These are phyloP conservation scores for Molossus molossus DNA, from an alignment of 2,797 vertebrate genomes.

Conservation along the genomic window DNA sequence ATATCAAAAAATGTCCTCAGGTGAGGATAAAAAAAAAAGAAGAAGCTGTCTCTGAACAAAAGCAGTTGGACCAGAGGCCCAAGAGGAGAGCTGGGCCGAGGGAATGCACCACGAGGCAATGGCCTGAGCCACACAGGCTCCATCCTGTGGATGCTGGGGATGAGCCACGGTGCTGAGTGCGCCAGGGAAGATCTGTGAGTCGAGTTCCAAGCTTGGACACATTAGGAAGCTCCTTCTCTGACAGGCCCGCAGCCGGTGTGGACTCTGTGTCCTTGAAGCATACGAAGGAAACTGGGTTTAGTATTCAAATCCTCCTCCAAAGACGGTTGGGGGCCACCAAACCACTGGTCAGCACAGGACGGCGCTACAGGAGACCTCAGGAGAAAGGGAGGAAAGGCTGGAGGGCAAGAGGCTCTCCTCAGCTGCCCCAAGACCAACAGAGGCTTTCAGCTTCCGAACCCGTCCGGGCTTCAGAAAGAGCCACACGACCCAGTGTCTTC, in stretches of 20 bases:
- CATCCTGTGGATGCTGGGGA: slow-evolving; percentile 96
- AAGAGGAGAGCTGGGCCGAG: slow-evolving; percentile 90
- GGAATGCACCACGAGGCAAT: slow-evolving; percentile 93
- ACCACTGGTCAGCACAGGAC: slow-evolving; percentile 93
- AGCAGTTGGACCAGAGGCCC: slow-evolving; percentile 95
- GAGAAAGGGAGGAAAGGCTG: slow-evolving; percentile 95
- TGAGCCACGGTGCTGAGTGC: slow-evolving; percentile 94
- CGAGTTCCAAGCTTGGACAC: slow-evolving; percentile 94
- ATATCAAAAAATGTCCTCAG: too few species aligned
- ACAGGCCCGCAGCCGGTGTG: slow-evolving; percentile 93
- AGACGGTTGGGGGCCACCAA: slow-evolving; percentile 95
- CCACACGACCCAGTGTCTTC: slow-evolving; percentile 31
- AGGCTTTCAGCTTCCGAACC: slow-evolving; percentile 79
- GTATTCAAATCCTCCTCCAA: slow-evolving; percentile 91
- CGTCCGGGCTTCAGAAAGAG: slow-evolving; percentile 72
- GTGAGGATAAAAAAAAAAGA: slow-evolving; percentile 82
- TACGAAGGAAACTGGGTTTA: slow-evolving; percentile 91
- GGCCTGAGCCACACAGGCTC: slow-evolving; percentile 94
- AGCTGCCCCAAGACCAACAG: slow-evolving; percentile 77
- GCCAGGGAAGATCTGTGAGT: slow-evolving; percentile 94
- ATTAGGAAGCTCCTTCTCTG: slow-evolving; percentile 95
- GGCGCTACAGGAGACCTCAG: slow-evolving; percentile 91
- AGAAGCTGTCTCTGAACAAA: slow-evolving; percentile 94
- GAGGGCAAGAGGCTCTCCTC: slow-evolving; percentile 93
- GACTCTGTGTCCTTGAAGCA: slow-evolving; percentile 95